Evolutionary conservation across 1,140 invertebrate genomes (phyloP).

Genomic region (Grapholita molesta): DNA sequence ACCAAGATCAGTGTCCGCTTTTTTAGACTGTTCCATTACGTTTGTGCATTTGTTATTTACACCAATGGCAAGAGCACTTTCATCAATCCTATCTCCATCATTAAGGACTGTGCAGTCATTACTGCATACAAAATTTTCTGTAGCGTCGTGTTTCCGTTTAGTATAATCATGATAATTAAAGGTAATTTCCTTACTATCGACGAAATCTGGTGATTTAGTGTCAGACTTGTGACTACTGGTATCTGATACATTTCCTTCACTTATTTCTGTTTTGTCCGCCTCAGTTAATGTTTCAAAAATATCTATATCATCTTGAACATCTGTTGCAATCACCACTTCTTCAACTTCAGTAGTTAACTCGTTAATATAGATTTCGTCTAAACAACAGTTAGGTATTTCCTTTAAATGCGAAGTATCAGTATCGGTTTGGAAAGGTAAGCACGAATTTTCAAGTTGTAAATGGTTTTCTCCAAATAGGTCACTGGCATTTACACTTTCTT

Average conservation of each 20-base stretch:
- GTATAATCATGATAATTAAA: conserved; percentile 7
- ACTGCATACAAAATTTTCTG: neutral
- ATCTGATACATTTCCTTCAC: neutral
- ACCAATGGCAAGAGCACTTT: neutral
- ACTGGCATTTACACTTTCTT: neutral
- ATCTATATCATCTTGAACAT: neutral
- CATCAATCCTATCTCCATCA: too few species aligned
- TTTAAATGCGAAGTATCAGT: neutral
- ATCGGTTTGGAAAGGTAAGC: too few species aligned
- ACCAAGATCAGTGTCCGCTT: too few species aligned
- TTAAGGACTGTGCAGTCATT: neutral
- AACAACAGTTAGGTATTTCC: neutral
- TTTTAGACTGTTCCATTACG: neutral
- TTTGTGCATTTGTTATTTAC: neutral
- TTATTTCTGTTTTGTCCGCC: neutral
- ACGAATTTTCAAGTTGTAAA: too few species aligned
- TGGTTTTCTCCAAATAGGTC: too few species aligned
- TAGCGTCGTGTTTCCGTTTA: neutral
- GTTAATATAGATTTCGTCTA: neutral
- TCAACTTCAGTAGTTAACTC: neutral
- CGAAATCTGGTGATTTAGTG: neutral
- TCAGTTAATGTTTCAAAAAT: neutral
- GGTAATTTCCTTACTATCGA: neutral
- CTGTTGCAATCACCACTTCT: neutral
- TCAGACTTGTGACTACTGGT: neutral